These are phyloP conservation scores for Yponomeuta plumbellus DNA, from an alignment of 2,888 invertebrate genomes.

Conservation along the genomic window DNA sequence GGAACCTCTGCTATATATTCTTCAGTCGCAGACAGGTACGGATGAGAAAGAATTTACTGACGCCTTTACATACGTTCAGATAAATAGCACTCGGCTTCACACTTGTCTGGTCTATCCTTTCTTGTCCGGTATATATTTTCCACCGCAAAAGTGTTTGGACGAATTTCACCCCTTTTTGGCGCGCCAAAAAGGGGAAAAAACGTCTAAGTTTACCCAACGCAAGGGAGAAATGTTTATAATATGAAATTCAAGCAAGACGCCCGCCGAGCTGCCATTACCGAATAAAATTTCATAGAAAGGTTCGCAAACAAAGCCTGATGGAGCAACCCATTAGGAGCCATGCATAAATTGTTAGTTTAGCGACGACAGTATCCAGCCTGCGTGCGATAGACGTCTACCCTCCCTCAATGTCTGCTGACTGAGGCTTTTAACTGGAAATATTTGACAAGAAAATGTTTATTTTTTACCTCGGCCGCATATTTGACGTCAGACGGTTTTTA, in stretches of 20 bases:
- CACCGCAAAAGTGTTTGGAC: background rate
- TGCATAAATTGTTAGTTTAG: constrained; percentile 74
- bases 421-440: constrained; percentile 2
- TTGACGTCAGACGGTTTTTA: no score
- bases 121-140: background rate
- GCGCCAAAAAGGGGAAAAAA: background rate
- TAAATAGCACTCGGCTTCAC: background rate
- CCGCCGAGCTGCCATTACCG: constrained; percentile 52
- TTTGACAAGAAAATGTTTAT: background rate
- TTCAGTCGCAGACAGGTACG: constrained; percentile 13
- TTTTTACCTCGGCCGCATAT: background rate
- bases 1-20: no score
- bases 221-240: constrained; percentile 35
- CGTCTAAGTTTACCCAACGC: background rate
- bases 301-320: constrained; percentile 68
- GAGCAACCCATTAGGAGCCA: constrained; percentile 65
- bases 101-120: background rate
- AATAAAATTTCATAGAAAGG: constrained; percentile 76
- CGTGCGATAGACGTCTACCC: constrained; percentile 6
- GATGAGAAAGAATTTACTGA: background rate
- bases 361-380: constrained; percentile 33
- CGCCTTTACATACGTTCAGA: background rate
- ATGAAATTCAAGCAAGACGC: constrained; percentile 38
- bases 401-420: background rate
- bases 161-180: background rate